Conservation (phyloP, 2,113 vertebrate genomes). For the Oreochromis aureus region DNA sequence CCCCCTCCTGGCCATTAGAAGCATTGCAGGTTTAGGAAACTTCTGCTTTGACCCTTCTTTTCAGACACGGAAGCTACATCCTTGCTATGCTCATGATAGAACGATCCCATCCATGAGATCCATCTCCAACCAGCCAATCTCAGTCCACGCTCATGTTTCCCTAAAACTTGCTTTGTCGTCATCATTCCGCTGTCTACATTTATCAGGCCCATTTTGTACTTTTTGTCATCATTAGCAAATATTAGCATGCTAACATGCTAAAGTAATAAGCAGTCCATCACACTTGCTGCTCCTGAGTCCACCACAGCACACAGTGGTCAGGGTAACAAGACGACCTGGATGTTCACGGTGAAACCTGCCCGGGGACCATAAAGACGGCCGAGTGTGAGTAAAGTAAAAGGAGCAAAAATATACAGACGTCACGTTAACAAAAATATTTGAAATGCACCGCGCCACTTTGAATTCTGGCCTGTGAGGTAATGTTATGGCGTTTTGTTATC, state of each 20-base stretch:
- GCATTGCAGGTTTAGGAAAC: neutral
- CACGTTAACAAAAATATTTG: neutral
- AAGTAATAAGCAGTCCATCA: neutral
- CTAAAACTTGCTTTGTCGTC: neutral
- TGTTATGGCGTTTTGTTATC: neutral
- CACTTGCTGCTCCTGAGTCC: neutral
- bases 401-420: neutral
- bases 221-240: neutral
- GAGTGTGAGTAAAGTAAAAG: neutral
- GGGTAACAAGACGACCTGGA: neutral
- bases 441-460: neutral
- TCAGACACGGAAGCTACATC: neutral
- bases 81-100: neutral
- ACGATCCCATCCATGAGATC: neutral
- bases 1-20: neutral
- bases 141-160: neutral
- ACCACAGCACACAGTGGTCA: neutral
- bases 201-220: neutral
- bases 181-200: neutral
- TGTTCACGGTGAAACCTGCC: neutral
- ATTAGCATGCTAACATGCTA: neutral
- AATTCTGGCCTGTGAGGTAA: neutral
- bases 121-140: neutral
- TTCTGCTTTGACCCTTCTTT: neutral
- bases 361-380: neutral